A percentile compares a stretch with the other conserved stretches of the same genome.
Evolutionary conservation across 1,140 invertebrate species (phyloP).

Genomic region (Trichogramma pretiosum): DNA sequence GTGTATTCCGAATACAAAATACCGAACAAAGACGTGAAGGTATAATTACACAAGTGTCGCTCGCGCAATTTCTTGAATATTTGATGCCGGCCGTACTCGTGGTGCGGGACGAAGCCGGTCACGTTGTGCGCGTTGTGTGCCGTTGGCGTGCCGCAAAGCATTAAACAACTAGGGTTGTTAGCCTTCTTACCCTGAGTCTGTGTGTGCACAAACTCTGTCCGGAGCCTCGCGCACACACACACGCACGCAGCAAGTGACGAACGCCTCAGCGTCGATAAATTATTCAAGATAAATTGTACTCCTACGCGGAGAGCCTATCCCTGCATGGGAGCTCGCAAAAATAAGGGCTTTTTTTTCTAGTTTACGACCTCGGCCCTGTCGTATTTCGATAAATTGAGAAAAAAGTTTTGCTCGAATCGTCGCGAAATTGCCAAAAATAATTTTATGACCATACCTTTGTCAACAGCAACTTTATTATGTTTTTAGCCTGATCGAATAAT

Average conservation of each 20-base stretch:
- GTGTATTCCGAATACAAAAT: too few relatives aligned
- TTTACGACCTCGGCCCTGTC: too few relatives aligned
- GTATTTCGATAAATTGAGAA: too few relatives aligned
- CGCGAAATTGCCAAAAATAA: too few relatives aligned
- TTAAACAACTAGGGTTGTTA: conserved; percentile 43
- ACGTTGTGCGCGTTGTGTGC: neutral
- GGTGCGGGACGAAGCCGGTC: neutral
- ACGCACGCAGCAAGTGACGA: conserved; percentile 1
- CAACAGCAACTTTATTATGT: too few relatives aligned
- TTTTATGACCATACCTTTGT: too few relatives aligned
- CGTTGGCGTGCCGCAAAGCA: conserved; percentile 28
- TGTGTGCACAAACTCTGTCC: too few relatives aligned
- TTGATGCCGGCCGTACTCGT: conserved; percentile 24
- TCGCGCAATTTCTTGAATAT: conserved; percentile 36
- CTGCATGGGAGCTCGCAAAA: too few relatives aligned
- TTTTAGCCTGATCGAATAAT: too few relatives aligned
- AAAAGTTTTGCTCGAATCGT: too few relatives aligned
- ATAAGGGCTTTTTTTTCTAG: too few relatives aligned
- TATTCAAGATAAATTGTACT: conserved; percentile 29
- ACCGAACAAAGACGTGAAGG: too few relatives aligned
- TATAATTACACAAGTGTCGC: neutral
- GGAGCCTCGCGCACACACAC: neutral
- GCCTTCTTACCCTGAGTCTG: conserved; percentile 35
- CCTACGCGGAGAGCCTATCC: conserved; percentile 3
- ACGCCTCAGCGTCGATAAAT: conserved; percentile 25